Conservation (phyloP, 1,140 invertebrate species). For the Drosophila biarmipes region DNA sequence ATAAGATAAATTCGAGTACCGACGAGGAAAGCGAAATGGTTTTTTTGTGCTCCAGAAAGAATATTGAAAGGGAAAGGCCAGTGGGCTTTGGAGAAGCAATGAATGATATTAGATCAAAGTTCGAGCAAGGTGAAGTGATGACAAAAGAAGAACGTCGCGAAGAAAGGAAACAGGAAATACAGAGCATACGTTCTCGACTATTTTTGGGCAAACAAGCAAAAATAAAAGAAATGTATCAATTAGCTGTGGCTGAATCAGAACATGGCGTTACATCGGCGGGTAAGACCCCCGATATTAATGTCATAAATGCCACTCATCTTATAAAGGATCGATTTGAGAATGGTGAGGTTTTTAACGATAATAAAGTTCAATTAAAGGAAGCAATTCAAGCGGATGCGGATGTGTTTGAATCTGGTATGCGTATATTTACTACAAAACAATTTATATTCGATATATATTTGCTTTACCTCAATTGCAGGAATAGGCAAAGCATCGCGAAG, state of each 20-base stretch:
- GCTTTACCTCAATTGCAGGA: conserved; percentile 85
- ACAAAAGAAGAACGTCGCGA: conserved; percentile 89
- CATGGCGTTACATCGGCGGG: conserved; percentile 87
- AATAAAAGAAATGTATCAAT: conserved; percentile 96
- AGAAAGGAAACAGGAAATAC: conserved; percentile 94
- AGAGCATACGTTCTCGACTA: conserved; percentile 91
- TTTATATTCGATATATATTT: background rate
- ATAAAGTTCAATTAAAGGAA: conserved; percentile 2
- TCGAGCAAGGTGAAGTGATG: conserved; percentile 89
- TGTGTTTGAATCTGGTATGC: conserved; percentile 92
- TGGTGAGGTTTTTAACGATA: conserved; percentile 87
- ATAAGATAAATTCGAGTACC: conserved; percentile 62
- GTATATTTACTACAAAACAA: background rate
- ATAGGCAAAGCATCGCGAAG: conserved; percentile 94
- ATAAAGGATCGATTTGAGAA: conserved; percentile 94
- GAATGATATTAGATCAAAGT: conserved; percentile 92
- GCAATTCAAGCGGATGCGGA: conserved; percentile 88
- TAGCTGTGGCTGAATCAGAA: conserved; percentile 93
- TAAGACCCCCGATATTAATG: conserved; percentile 87
- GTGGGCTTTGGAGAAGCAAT: conserved; percentile 92
- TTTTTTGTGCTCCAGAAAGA: conserved; percentile 81
- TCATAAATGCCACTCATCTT: conserved; percentile 87
- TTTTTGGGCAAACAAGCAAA: conserved; percentile 95
- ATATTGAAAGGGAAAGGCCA: conserved; percentile 88
- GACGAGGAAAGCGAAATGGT: conserved; percentile 73